Evolutionary conservation across 1,140 invertebrate genomes (phyloP).

Genomic region (Scylla paramamosain): DNA sequence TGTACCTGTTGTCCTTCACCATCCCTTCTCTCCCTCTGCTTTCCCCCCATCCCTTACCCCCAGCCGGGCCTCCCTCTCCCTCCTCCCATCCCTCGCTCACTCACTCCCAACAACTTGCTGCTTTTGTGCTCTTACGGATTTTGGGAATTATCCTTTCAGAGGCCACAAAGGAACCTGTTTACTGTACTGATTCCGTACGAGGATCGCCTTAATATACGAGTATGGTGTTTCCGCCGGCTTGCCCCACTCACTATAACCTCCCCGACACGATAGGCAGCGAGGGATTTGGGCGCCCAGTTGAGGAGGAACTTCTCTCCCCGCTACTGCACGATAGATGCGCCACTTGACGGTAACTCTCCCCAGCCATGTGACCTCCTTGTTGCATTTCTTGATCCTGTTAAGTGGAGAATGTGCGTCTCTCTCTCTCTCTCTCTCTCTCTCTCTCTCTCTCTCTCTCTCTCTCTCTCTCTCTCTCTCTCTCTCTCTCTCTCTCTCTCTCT

Average conservation of each 20-base stretch:
- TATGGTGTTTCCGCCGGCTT: neutral
- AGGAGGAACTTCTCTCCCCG: too few relatives aligned
- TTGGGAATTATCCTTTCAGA: constrained; percentile 28
- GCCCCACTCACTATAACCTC: neutral
- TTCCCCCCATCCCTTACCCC: neutral
- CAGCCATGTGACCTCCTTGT: too few relatives aligned
- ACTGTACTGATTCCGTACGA: neutral
- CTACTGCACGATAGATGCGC: too few relatives aligned
- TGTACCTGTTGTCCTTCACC: neutral
- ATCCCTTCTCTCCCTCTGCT: neutral
- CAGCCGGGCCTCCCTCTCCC: neutral
- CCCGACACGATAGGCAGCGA: too few relatives aligned
- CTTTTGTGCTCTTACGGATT: constrained; percentile 28
- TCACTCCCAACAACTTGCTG: neutral
- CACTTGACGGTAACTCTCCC: too few relatives aligned
- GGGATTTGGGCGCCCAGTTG: too few relatives aligned
- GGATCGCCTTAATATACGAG: neutral
- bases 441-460: too few relatives aligned
- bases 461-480: too few relatives aligned
- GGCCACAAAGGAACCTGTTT: neutral
- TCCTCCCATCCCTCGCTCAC: neutral
- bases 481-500: too few relatives aligned
- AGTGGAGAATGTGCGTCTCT: too few relatives aligned
- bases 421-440: too few relatives aligned
- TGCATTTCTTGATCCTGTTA: too few relatives aligned